A percentile compares a stretch with the other conserved stretches of the same genome.
phyloP scores from a whole-genome alignment of 2,888 invertebrate species.

The Drosophila ustulata region DNA sequence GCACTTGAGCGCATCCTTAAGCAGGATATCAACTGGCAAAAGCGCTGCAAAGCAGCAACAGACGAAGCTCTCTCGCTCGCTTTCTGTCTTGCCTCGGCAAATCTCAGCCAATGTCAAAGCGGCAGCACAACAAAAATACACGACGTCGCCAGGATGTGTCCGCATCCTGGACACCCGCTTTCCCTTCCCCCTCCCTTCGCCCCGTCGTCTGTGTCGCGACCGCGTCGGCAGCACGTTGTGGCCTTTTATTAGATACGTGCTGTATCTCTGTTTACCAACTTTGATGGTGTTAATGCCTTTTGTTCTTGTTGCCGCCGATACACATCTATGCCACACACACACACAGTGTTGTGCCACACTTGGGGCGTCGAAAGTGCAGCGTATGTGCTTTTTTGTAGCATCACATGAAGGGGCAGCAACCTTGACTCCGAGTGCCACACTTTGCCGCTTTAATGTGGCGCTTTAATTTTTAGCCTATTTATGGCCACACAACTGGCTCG shows the following conservation, averaged over 20 bases:
- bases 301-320: constrained; percentile 50
- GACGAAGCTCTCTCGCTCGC: constrained; percentile 3
- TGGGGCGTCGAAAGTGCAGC: constrained; percentile 66
- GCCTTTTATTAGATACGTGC: constrained; percentile 84
- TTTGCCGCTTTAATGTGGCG: not conserved
- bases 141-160: constrained; percentile 29
- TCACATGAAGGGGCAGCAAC: constrained; percentile 18
- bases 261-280: constrained; percentile 83
- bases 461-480: constrained; percentile 38
- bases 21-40: constrained; percentile 82
- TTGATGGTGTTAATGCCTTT: constrained; percentile 78
- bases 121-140: constrained; percentile 34
- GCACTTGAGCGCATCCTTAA: constrained; percentile 81
- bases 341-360: constrained; percentile 12
- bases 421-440: constrained; percentile 32
- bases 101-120: constrained; percentile 71
- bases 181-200: not conserved
- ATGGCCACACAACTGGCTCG: constrained; percentile 9
- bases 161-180: constrained; percentile 37
- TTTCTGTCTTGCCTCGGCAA: constrained; percentile 44
- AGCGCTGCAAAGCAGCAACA: constrained; percentile 68
- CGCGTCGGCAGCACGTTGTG: constrained; percentile 74
- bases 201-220: constrained; percentile 39
- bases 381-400: constrained; percentile 42
- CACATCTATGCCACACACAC: constrained; percentile 54